These are phyloP conservation scores for Ophthalmolycus amberensis DNA, from an alignment of 2,113 vertebrate species.

Conservation along the genomic window DNA sequence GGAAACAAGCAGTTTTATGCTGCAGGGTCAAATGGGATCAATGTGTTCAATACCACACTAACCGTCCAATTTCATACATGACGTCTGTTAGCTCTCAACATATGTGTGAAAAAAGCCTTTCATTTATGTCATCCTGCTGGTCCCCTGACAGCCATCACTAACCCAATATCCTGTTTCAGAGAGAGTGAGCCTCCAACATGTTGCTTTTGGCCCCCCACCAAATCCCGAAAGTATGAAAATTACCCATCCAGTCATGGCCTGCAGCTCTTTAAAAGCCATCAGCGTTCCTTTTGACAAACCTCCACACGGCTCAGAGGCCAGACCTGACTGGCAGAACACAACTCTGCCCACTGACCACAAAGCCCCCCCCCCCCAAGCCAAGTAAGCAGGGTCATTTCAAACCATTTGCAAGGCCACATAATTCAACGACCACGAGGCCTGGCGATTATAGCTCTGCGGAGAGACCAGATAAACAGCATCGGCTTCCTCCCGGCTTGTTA, in stretches of 20 bases:
- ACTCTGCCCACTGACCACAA: slow-evolving; percentile 44
- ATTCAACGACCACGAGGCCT: slow-evolving; percentile 60
- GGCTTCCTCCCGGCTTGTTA: slow-evolving; percentile 81
- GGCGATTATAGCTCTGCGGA: slow-evolving; percentile 61
- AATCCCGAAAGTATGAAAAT: slow-evolving; percentile 84
- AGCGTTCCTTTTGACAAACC: slow-evolving; percentile 68
- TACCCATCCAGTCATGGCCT: slow-evolving; percentile 81
- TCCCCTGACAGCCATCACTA: slow-evolving; percentile 83
- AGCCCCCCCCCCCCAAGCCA: slow-evolving; percentile 28
- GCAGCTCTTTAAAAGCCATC: slow-evolving; percentile 76
- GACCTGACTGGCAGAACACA: slow-evolving; percentile 59
- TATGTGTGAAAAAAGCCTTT: slow-evolving; percentile 68
- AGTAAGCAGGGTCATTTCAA: slow-evolving; percentile 47
- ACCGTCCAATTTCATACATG: slow-evolving; percentile 45
- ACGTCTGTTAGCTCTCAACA: slow-evolving; percentile 55
- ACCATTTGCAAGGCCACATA: slow-evolving; percentile 67
- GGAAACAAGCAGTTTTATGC: not conserved
- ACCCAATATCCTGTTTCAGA: slow-evolving; percentile 85
- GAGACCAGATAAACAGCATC: slow-evolving; percentile 80
- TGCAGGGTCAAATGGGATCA: not conserved
- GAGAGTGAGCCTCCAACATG: slow-evolving; percentile 74
- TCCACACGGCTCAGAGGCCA: slow-evolving; percentile 62
- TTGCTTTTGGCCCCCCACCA: slow-evolving; percentile 83
- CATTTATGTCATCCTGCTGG: slow-evolving; percentile 76
- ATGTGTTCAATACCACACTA: slow-evolving; percentile 21